Evolutionary conservation across 2,113 vertebrate genomes (phyloP).

Genomic region (Setophaga petechia): DNA sequence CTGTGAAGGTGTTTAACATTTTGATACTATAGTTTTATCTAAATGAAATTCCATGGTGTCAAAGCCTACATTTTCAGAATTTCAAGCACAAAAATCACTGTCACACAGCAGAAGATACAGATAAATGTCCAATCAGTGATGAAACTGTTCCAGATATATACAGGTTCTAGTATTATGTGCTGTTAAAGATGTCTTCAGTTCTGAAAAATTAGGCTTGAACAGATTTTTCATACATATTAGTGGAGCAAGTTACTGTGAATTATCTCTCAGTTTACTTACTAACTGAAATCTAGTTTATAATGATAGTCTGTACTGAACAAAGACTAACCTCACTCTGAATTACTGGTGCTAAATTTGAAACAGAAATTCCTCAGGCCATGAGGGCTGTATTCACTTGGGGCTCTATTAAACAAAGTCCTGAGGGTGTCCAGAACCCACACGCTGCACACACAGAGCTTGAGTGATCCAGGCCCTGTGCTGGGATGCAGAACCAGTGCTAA

Average conservation of each 20-base stretch:
- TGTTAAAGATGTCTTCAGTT: background rate
- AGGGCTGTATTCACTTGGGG: background rate
- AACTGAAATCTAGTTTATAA: background rate
- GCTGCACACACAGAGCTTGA: background rate
- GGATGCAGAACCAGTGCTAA: background rate
- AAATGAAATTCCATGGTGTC: background rate
- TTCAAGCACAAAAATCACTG: background rate
- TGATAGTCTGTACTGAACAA: background rate
- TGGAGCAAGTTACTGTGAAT: background rate
- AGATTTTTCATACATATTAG: background rate
- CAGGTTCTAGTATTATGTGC: background rate
- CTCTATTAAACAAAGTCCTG: constrained; percentile 29
- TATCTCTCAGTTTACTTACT: background rate
- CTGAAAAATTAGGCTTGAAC: constrained; percentile 40
- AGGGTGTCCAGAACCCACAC: background rate
- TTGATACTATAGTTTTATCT: background rate
- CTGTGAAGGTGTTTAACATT: background rate
- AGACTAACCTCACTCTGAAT: background rate
- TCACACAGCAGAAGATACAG: background rate
- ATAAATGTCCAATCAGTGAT: background rate
- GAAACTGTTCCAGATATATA: background rate
- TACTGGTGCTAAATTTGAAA: background rate
- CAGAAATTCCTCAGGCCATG: background rate
- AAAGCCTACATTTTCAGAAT: constrained; percentile 38
- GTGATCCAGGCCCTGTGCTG: background rate